Evolutionary conservation across 2,797 vertebrate genomes (phyloP).

Genomic region (Cuniculus paca): DNA sequence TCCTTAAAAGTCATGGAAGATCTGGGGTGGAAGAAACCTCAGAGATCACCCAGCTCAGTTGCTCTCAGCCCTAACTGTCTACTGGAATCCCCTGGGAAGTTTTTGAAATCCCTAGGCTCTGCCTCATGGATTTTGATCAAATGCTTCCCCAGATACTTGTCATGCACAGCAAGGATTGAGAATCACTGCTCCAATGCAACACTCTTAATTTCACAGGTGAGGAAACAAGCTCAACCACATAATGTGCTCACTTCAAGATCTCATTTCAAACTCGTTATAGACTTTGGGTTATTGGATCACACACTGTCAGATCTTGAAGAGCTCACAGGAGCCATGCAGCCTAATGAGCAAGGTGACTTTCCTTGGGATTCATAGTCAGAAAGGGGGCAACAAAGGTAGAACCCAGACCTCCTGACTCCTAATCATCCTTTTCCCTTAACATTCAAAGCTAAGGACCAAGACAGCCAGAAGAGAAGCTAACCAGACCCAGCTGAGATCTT

Average conservation of each 20-base stretch:
- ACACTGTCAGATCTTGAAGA: not conserved
- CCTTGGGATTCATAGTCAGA: not conserved
- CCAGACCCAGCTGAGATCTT: not conserved
- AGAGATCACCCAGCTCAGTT: not conserved
- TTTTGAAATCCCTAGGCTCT: not conserved
- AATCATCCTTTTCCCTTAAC: not conserved
- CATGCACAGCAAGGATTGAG: not conserved
- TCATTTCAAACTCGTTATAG: not conserved
- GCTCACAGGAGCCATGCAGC: not conserved
- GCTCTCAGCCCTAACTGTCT: not conserved
- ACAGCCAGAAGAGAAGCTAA: not conserved
- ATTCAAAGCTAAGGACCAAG: not conserved
- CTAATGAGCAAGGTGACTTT: not conserved
- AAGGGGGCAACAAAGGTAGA: not conserved
- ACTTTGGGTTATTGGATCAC: constrained; percentile 22
- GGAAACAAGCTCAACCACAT: not conserved
- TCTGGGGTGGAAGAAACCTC: not conserved
- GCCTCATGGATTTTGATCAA: not conserved
- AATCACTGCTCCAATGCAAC: not conserved
- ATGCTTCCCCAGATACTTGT: not conserved
- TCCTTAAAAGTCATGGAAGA: not conserved
- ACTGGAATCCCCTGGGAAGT: not conserved
- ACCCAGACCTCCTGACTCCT: not conserved
- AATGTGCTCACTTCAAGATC: not conserved
- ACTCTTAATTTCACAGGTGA: not conserved